Conservation (phyloP, 2,797 vertebrate genomes). For the Sparidentex hasta region DNA sequence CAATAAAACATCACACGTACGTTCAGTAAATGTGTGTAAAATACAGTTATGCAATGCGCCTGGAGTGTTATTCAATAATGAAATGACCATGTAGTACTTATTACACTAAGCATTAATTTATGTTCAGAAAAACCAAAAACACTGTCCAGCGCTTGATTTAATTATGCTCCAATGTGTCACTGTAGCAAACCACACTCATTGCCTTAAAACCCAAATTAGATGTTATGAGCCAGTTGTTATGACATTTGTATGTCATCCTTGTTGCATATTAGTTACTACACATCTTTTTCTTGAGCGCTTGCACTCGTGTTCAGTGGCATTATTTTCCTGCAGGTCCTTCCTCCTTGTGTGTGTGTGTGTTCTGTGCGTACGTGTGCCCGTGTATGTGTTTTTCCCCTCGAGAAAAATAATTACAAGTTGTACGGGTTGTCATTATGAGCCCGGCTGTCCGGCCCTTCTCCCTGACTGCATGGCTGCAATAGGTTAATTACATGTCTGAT, state of each 20-base stretch:
- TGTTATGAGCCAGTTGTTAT: constrained; percentile 61
- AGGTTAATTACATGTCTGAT: constrained; percentile 87
- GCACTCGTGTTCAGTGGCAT: constrained; percentile 29
- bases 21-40: constrained; percentile 45
- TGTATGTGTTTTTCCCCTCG: constrained; percentile 64
- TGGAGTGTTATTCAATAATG: constrained; percentile 43
- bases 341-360: constrained; percentile 25
- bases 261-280: constrained; percentile 58
- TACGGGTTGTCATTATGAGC: constrained; percentile 83
- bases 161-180: constrained; percentile 47
- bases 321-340: constrained; percentile 18
- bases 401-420: constrained; percentile 83
- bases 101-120: constrained; percentile 39
- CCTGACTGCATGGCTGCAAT: constrained; percentile 75
- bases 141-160: constrained; percentile 47
- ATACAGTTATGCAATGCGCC: constrained; percentile 43
- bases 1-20: constrained; percentile 41
- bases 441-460: constrained; percentile 72
- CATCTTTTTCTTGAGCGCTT: constrained; percentile 31
- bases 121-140: constrained; percentile 44
- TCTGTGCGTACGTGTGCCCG: constrained; percentile 38
- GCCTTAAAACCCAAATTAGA: constrained; percentile 54
- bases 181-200: constrained; percentile 48
- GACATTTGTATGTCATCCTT: constrained; percentile 53
- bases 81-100: constrained; percentile 45